phyloP scores from a whole-genome alignment of 2,888 invertebrate species.

The Polylopha cassiicola region DNA sequence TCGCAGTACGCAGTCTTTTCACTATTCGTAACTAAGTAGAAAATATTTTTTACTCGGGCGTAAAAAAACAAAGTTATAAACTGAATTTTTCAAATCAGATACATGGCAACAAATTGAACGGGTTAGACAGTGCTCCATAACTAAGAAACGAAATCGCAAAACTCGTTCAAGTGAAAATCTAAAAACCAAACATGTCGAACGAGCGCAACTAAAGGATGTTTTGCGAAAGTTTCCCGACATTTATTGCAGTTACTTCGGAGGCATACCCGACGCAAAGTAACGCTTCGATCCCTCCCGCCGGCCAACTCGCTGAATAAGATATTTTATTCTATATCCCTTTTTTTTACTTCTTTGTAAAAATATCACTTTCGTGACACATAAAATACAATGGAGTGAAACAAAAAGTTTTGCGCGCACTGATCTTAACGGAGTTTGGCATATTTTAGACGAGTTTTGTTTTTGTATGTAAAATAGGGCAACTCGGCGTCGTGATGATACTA shows the following conservation, averaged over 20 bases:
- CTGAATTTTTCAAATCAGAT: slow-evolving; percentile 25
- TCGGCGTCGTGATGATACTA: no score
- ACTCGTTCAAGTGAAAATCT: slow-evolving; percentile 46
- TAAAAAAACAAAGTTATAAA: slow-evolving; percentile 12
- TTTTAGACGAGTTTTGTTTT: no score
- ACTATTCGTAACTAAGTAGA: not conserved
- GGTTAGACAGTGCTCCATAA: slow-evolving; percentile 47
- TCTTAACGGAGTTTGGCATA: no score
- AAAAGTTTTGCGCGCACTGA: slow-evolving; percentile 2
- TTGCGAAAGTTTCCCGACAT: slow-evolving; percentile 58
- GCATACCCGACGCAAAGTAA: slow-evolving; percentile 20
- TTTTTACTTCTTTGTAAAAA: slow-evolving; percentile 33
- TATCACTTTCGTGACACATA: slow-evolving; percentile 21
- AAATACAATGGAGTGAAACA: slow-evolving; percentile 10
- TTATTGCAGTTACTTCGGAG: slow-evolving; percentile 50
- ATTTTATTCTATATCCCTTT: slow-evolving; percentile 30
- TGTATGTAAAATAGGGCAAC: no score
- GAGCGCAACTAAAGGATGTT: slow-evolving; percentile 53
- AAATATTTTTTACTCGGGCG: not conserved
- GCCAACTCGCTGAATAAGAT: slow-evolving; percentile 35
- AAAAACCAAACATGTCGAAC: slow-evolving; percentile 61
- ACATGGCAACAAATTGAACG: slow-evolving; percentile 43
- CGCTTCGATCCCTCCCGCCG: slow-evolving; percentile 24
- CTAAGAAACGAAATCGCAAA: slow-evolving; percentile 39
- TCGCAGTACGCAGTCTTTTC: no score